A percentile compares a stretch with the other conserved stretches of the same genome.
Evolutionary conservation across 2,113 vertebrate species (phyloP).

Genomic region (Pimephales promelas): DNA sequence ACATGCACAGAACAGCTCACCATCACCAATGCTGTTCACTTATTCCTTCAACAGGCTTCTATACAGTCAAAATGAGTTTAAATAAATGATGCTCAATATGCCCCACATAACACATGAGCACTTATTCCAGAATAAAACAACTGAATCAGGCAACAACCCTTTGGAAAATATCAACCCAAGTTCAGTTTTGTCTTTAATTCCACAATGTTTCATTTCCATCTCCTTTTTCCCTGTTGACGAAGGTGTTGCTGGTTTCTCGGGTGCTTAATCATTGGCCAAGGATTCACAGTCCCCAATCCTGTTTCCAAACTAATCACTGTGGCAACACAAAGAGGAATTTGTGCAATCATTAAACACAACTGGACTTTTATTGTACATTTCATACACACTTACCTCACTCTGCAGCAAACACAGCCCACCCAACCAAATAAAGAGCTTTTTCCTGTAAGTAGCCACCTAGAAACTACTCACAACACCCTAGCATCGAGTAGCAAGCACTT

Average conservation of each 20-base stretch:
- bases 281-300: conserved; percentile 14
- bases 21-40: background rate
- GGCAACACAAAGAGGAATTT: conserved; percentile 69
- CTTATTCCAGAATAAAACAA: background rate
- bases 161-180: background rate
- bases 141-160: background rate
- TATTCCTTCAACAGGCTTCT: background rate
- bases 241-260: conserved; percentile 13
- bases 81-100: background rate
- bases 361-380: conserved; percentile 22
- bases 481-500: no score
- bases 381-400: conserved; percentile 6
- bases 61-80: no score
- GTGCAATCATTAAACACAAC: conserved; percentile 72
- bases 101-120: background rate
- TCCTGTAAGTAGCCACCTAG: no score
- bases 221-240: conserved; percentile 20
- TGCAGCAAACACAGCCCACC: background rate
- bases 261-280: conserved; percentile 27
- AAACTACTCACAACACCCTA: no score
- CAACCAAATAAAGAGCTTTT: conserved; percentile 1
- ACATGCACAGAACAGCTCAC: conserved; percentile 29
- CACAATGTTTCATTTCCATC: background rate
- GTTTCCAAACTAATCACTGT: conserved; percentile 64
- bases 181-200: background rate